Conservation (phyloP, 2,797 vertebrate genomes). For the Typhlichthys subterraneus region DNA sequence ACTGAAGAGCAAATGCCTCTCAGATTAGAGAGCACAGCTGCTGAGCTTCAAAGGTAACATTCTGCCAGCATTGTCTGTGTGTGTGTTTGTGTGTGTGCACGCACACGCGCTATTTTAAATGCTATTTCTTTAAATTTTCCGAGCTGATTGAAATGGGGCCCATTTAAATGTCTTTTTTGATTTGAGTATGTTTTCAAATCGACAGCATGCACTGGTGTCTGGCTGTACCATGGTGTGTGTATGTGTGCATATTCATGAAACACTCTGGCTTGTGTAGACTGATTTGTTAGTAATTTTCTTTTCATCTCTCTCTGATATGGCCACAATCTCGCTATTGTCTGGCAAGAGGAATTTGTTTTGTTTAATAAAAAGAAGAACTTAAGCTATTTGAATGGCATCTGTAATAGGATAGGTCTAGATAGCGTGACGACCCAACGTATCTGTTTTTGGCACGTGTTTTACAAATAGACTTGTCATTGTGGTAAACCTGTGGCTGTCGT, state of each 20-base stretch:
- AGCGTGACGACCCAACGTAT: too few relatives aligned
- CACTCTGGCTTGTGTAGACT: neutral
- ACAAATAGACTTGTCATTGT: too few relatives aligned
- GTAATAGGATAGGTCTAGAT: too few relatives aligned
- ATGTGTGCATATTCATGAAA: neutral
- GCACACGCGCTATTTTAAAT: constrained; percentile 39
- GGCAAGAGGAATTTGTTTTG: too few relatives aligned
- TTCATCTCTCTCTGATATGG: too few relatives aligned
- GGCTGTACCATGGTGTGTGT: neutral
- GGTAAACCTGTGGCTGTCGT: too few relatives aligned
- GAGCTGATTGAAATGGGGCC: constrained; percentile 39
- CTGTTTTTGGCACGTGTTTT: too few relatives aligned
- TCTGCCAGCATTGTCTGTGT: constrained; percentile 28
- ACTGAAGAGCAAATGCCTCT: constrained; percentile 35
- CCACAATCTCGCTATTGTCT: too few relatives aligned
- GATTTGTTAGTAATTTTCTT: neutral
- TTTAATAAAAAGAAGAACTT: too few relatives aligned
- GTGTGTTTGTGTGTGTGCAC: constrained; percentile 1
- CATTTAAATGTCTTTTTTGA: constrained; percentile 59
- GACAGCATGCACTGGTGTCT: constrained; percentile 11
- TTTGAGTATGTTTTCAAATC: constrained; percentile 33
- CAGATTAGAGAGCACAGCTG: constrained; percentile 59
- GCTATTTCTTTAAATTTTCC: constrained; percentile 31
- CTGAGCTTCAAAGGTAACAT: constrained; percentile 60
- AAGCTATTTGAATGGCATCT: too few relatives aligned